These are phyloP conservation scores for Aphodius granarius DNA, from an alignment of 2,888 invertebrate species.

Conservation along the genomic window DNA sequence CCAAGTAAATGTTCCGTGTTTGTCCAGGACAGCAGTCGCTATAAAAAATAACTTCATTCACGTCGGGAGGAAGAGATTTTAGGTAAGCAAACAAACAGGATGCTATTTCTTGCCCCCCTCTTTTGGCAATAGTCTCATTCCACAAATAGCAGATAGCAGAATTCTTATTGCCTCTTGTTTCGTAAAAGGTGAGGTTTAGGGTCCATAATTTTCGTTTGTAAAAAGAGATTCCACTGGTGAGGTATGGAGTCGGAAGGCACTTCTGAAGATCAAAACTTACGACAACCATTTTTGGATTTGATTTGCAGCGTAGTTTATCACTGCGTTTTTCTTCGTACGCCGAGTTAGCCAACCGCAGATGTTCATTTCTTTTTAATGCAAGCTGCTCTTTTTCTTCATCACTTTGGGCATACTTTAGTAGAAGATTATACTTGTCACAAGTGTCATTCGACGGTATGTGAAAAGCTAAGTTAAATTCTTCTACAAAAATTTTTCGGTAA, in stretches of 20 bases:
- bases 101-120: constrained; percentile 36
- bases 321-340: neutral
- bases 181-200: constrained; percentile 30
- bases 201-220: constrained; percentile 35
- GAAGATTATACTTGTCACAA: neutral
- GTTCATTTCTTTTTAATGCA: neutral
- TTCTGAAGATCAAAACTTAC: constrained; percentile 29
- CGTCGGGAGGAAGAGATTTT: constrained; percentile 3
- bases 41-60: constrained; percentile 32
- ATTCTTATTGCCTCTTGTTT: constrained; percentile 25
- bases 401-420: no score
- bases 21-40: constrained; percentile 40
- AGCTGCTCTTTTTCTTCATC: neutral
- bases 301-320: neutral
- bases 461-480: constrained; percentile 1
- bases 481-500: neutral
- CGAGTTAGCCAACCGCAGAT: neutral
- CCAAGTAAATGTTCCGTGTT: constrained; percentile 36
- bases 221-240: constrained; percentile 32
- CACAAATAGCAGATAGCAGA: constrained; percentile 25
- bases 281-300: neutral
- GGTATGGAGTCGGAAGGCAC: constrained; percentile 30
- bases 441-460: neutral
- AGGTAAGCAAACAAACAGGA: constrained; percentile 31
- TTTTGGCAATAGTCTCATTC: constrained; percentile 34